Base-by-base conservation (phyloP, 2,797 vertebrate genomes). In the Pangasius sanitwongsei region DNA sequence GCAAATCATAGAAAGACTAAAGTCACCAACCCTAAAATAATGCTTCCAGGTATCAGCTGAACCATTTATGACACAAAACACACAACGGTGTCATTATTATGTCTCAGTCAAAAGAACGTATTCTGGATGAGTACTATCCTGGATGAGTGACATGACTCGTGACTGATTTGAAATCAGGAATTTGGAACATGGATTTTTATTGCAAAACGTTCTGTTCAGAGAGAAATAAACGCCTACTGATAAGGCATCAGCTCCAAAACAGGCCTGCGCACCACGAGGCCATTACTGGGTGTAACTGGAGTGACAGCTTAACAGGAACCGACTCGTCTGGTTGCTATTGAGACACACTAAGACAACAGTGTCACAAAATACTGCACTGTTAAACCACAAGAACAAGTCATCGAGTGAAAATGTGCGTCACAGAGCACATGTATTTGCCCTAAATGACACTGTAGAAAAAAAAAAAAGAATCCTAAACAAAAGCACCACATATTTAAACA, bases 241-340 rank as follows among this genome's bases (percentile, higher is more conserved):
- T 2, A 9, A 41, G 61, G 0, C 41, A 23, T 65, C 34, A 61
- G 23, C 77, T 86, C 65, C 23, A 31, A 77, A 75, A 77, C 86
- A 18, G 44, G 23, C 44, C 16, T 63, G 37, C 28, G 34, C 50
- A 57, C 74, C 67, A n/a, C 0, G 57, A 70, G 34, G 84, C 2
- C 55, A 67, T n/a, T 41, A 67, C 50, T 57, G 41, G 89, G 86
- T 31, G 82, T 72, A 67, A 78, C 88, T 81, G 48, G 37, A 86
- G 72, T 34, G 88, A 80, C 74, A 55, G 82, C 86, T 59, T 65
- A 57, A 87, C 61, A 78, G 31, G 70, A 87, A 86, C 86, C 4
- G 37, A 89, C 89, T 85, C 8, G 72, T 83, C 81, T 70, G 81
- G 86, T 85, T 69, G 50, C 82, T 44, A 61, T 53, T 84, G 59